Evolutionary conservation across 2,888 invertebrate species (phyloP), one percentile per base, ranked within the genome.

Genomic region (Aspidiotus rigidus): DNA sequence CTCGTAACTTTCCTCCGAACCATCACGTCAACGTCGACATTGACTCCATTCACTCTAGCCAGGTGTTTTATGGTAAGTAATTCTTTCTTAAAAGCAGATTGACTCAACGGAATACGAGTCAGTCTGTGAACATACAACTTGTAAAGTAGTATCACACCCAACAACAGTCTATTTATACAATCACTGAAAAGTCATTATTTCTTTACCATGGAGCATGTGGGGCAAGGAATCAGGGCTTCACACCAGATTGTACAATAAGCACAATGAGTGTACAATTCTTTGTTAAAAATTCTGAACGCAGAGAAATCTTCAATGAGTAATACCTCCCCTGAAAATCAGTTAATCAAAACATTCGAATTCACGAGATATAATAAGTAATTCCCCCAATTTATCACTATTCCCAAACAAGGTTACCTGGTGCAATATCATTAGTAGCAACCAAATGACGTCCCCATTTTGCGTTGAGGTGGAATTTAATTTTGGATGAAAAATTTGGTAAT

Each of bases 281-380:
- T 77, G 56, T 82, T 81, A 39, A 83, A 75, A 16, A 89, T 76
- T 1, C 86, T 79, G 2, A 82, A 80, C 28, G 84, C 81, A 76
- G 86, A 93, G 0, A 93, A 88, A 69, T 86, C 81, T 78, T 95
- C 95, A 61, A 87, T 80, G 1, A 84, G 85, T 49, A 95, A 77
- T 7, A 92, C 79, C 76, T 93, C 90, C 13, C 83, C 82, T 77
- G 71, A 16, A 72, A 71, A 55, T n/a, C 3, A 55, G 1, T 16
- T 6, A 55, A 2, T 55, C 9, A 17, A 2, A 28, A 28, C 28
- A 28, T 28, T n/a, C n/a, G n/a, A n/a, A n/a, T n/a, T n/a, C n/a
- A n/a, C n/a, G n/a, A n/a, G n/a, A n/a, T n/a, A n/a, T n/a, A n/a
- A n/a, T n/a, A n/a, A n/a, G n/a, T n/a, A n/a, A n/a, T n/a, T n/a